These are phyloP conservation scores for Salminus brasiliensis DNA, from an alignment of 2,113 vertebrate species.

Conservation along the genomic window DNA sequence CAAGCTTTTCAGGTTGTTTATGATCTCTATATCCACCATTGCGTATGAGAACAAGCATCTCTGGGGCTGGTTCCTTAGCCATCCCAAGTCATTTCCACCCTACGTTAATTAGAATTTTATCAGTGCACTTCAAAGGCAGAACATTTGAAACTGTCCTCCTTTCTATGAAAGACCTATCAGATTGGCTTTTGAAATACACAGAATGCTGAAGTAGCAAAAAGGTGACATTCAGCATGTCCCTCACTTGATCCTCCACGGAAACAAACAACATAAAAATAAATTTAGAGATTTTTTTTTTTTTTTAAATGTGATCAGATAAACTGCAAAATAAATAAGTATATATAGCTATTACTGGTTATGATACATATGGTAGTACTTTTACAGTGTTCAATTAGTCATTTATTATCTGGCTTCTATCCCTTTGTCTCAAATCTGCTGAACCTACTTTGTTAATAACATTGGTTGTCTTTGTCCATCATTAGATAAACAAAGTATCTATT, in stretches of 20 bases:
- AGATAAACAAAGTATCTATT: too few species aligned
- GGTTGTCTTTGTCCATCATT: too few species aligned
- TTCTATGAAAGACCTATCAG: conserved; percentile 56
- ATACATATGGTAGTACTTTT: too few species aligned
- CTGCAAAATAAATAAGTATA: not conserved
- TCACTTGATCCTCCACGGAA: conserved; percentile 1
- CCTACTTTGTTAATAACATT: too few species aligned
- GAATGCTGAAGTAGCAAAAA: conserved; percentile 30
- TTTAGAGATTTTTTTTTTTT: not conserved
- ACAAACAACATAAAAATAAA: too few species aligned
- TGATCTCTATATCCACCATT: not conserved
- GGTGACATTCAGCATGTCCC: conserved; percentile 36
- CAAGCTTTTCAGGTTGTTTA: not conserved
- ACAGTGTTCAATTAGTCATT: too few species aligned
- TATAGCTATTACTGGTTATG: too few species aligned
- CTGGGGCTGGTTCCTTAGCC: conserved; percentile 7
- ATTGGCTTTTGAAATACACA: conserved; percentile 46
- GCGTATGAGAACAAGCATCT: conserved; percentile 1
- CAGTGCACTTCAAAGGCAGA: conserved; percentile 63
- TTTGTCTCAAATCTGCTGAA: too few species aligned
- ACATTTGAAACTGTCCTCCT: conserved; percentile 56
- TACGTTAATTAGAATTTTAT: conserved; percentile 70
- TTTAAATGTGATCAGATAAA: not conserved
- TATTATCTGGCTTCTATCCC: too few species aligned
- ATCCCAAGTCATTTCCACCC: conserved; percentile 35